Evolutionary conservation across 2,888 invertebrate species (phyloP), one percentile per base, ranked within the genome.

Genomic region (Papilio gigon): DNA sequence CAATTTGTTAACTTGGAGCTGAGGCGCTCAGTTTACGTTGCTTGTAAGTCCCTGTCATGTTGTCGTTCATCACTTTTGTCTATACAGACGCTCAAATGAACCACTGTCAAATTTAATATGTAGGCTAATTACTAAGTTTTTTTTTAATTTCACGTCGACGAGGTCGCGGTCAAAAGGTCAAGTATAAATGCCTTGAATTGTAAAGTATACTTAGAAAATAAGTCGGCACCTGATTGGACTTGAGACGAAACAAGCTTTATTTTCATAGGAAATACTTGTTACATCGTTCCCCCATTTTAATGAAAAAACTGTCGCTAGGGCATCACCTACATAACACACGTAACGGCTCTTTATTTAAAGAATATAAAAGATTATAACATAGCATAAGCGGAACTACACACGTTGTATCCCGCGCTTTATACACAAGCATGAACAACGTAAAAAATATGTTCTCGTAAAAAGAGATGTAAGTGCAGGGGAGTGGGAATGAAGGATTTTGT

Each of bases 401-500:
- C 20, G 30, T 63, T 12, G 53, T 61, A 27, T 27, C 40, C 61
- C 25, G 42, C 4, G 40, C 27, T 25, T 50, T 17, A n/a, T 22
- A 47, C 22, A 27, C 53, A 64, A 1, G 40, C 14, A 33, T 62
- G 25, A 30, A 17, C 42, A 17, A 42, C 17, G 37, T 30, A 20
- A 42, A 40, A 65, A 65, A 58, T 20, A 42, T 56, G 30, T 65
- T 37, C 64, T 17, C 53, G 6, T 64, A 53, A 53, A 56, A 63
- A 63, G 14, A 50, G 37, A 27, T 11, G 25, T 47, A 47, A 20
- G 20, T 17, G 40, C 17, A 4, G 30, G 50, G 50, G 63, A 22
- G 35, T 47, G 47, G 11, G 40, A 58, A 42, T 30, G 42, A 42
- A 65, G 56, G 56, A 40, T 65, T 40, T 30, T 50, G 63, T 64